Percentiles rank a stretch among this genome's conserved stretches.
These are phyloP conservation scores for Melanotus villosus DNA, from an alignment of 2,888 invertebrate species.

Conservation along the genomic window DNA sequence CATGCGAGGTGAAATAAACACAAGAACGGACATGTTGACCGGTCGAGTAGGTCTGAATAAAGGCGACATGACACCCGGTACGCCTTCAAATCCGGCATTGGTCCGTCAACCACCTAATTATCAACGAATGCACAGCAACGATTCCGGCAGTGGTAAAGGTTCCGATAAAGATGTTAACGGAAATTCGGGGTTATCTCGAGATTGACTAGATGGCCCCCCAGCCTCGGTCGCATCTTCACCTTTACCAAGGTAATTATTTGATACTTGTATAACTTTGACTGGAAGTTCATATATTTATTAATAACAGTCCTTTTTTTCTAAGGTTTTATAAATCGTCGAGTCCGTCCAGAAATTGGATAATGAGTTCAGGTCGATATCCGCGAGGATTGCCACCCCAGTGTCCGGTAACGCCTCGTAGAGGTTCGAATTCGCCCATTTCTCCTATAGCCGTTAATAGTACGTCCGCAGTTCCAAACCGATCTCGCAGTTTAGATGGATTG, in stretches of 20 bases:
- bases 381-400: slow-evolving; percentile 64
- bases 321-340: slow-evolving; percentile 79
- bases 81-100: slow-evolving; percentile 79
- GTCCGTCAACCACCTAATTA: slow-evolving; percentile 81
- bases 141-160: slow-evolving; percentile 78
- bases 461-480: slow-evolving; percentile 68
- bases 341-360: slow-evolving; percentile 75
- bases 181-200: slow-evolving; percentile 71
- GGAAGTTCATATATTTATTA: too few species aligned
- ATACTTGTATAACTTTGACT: too few species aligned
- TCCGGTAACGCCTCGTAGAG: slow-evolving; percentile 66
- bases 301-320: slow-evolving; percentile 54
- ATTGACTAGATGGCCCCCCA: slow-evolving; percentile 87
- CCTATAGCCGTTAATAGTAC: slow-evolving; percentile 57
- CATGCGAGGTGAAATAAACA: slow-evolving; percentile 88
- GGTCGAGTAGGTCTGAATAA: slow-evolving; percentile 69
- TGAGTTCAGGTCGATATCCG: slow-evolving; percentile 64
- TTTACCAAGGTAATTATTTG: slow-evolving; percentile 51
- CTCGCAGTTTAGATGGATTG: slow-evolving; percentile 77
- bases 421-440: slow-evolving; percentile 65
- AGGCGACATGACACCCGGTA: slow-evolving; percentile 78
- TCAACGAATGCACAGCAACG: slow-evolving; percentile 90
- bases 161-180: slow-evolving; percentile 80
- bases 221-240: slow-evolving; percentile 67
- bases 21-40: slow-evolving; percentile 63